phyloP scores from a whole-genome alignment of 2,797 vertebrate species.

The Hipposideros larvatus region DNA sequence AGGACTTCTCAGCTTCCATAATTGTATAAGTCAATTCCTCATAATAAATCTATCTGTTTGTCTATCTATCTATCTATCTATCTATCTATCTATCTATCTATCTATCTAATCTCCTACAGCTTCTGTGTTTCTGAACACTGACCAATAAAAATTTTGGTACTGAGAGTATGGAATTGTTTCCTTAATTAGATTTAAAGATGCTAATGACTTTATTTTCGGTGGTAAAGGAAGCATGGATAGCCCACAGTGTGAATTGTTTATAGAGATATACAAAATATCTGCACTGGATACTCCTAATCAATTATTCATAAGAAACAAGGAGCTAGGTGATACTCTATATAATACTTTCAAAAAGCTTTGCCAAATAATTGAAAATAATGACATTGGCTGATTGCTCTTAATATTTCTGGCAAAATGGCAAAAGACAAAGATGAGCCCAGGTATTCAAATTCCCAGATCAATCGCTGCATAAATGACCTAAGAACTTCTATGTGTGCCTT shows the following conservation, averaged over 20 bases:
- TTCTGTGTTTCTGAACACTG: background rate
- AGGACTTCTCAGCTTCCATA: background rate
- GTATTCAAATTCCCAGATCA: conserved; percentile 23
- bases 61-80: background rate
- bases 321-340: background rate
- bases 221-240: background rate
- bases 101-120: background rate
- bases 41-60: background rate
- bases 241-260: background rate
- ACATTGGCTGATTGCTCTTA: background rate
- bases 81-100: background rate
- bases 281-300: background rate
- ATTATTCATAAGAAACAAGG: background rate
- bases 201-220: background rate
- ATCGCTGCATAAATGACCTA: background rate
- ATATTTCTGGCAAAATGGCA: background rate
- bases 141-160: background rate
- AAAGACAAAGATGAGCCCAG: conserved; percentile 19
- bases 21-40: background rate
- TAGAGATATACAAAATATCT: background rate
- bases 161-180: background rate
- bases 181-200: conserved; percentile 25
- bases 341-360: background rate
- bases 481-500: background rate
- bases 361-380: conserved; percentile 39